Conservation (phyloP, 1,140 invertebrate genomes). For the Trypoxylus dichotomus region DNA sequence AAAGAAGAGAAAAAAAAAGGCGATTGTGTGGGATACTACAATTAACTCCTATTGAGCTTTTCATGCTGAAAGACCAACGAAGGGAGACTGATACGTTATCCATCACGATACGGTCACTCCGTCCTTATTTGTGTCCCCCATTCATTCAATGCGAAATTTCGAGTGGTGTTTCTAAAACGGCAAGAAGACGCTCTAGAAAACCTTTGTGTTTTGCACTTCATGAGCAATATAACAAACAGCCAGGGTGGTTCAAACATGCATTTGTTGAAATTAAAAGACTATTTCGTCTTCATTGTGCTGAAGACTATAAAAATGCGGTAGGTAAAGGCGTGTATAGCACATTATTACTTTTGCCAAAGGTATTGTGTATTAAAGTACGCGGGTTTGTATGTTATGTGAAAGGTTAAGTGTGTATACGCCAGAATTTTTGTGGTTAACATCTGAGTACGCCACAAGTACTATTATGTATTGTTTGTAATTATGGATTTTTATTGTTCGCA, state of each 20-base stretch:
- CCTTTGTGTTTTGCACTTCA: background rate
- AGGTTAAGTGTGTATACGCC: background rate
- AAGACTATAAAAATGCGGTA: conserved; percentile 2
- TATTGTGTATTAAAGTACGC: background rate
- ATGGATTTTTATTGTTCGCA: too few relatives aligned
- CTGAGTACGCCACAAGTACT: too few relatives aligned
- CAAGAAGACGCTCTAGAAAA: background rate
- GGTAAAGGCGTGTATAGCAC: background rate
- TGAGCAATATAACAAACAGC: background rate
- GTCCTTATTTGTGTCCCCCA: too few relatives aligned
- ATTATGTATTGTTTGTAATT: too few relatives aligned
- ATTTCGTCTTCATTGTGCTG: background rate
- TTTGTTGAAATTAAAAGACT: conserved; percentile 5
- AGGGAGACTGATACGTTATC: background rate
- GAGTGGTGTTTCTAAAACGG: conserved; percentile 1
- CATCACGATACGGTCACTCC: background rate
- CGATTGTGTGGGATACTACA: conserved; percentile 7
- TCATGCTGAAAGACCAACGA: background rate
- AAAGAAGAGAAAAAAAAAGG: background rate
- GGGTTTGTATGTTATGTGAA: background rate
- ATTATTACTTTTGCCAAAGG: background rate
- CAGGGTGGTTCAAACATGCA: background rate
- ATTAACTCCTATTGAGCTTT: conserved; percentile 14
- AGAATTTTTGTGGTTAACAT: background rate
- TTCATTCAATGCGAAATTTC: background rate